Evolutionary conservation across 2,113 vertebrate species (phyloP), one percentile per base, ranked within the genome.

Genomic region (Podarcis cretensis): DNA sequence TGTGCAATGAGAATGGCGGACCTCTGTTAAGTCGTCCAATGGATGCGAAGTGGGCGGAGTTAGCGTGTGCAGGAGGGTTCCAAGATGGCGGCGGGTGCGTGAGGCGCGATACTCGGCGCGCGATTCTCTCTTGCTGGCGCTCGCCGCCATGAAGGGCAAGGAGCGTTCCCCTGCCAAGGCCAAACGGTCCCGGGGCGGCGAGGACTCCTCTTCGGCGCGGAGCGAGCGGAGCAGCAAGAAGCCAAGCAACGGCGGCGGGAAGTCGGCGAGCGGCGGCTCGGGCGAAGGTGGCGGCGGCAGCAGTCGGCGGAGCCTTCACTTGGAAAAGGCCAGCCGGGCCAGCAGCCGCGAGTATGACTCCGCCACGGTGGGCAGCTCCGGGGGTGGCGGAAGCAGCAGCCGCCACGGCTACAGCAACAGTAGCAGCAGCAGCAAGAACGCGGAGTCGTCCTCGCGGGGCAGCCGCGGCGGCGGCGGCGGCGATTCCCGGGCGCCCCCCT

Each of bases 151-250:
- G 98, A 99, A 99, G 96, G 98, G 98, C 87, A 99, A 99, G 96
- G 98, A 99, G 96, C 98, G 98, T 94, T 99, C 98, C 63, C 98
- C 98, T 83, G 98, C 98, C 79, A 99, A 99, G 96, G 95, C 97
- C 92, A 99, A 99, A 91, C 98, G 98, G 88, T 98, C 98, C 75
- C 98, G 98, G 94, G 98, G 97, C 91, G 96, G 98, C 95, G 98
- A 99, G 86, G 98, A 98, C 91, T 95, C 94, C 76, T 95, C 93
- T 1, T 92, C 93, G 20, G 90, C 87, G 92, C 98, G 96, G 92
- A 98, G 95, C 95, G 98, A 98, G 96, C 97, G 98, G 95, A 97
- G 97, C 97, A 98, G 97, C 93, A 99, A 99, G 97, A 99, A 99
- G 96, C 98, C 98, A 91, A 96, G 96, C 92, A 97, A 97, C 90